phyloP scores from a whole-genome alignment of 2,113 vertebrate species.

The Emydura subglobosa region DNA sequence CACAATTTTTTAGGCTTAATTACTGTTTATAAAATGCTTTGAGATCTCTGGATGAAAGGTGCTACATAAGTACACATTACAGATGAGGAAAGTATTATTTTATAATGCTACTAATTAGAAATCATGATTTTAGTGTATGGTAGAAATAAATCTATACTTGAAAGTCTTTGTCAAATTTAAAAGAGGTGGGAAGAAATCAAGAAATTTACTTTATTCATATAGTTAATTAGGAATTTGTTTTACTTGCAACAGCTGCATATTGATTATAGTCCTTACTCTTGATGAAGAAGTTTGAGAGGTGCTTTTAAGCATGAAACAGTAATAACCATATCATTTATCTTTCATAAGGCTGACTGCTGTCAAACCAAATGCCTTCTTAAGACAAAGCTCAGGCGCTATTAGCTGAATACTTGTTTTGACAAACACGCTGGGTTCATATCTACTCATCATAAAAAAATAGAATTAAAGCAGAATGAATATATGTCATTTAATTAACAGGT shows the following conservation, averaged over 20 bases:
- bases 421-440: not conserved
- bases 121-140: not conserved
- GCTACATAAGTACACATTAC: not conserved
- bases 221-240: not conserved
- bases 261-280: not conserved
- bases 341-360: not conserved
- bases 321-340: not conserved
- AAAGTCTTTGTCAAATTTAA: not conserved
- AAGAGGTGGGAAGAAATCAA: rapidly evolving
- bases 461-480: not conserved
- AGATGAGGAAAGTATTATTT: rapidly evolving
- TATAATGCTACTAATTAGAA: not conserved
- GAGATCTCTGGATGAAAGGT: not conserved
- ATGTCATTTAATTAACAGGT: not conserved
- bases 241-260: not conserved
- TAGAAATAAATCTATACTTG: not conserved
- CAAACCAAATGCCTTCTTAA: not conserved
- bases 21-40: not conserved
- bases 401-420: constrained; percentile 1
- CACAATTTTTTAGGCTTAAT: not conserved
- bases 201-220: not conserved
- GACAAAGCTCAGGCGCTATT: not conserved
- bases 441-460: not conserved
- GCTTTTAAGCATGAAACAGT: not conserved
- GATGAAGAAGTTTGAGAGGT: not conserved